These are phyloP conservation scores for Eueides isabella DNA, from an alignment of 1,140 invertebrate genomes.

Conservation along the genomic window DNA sequence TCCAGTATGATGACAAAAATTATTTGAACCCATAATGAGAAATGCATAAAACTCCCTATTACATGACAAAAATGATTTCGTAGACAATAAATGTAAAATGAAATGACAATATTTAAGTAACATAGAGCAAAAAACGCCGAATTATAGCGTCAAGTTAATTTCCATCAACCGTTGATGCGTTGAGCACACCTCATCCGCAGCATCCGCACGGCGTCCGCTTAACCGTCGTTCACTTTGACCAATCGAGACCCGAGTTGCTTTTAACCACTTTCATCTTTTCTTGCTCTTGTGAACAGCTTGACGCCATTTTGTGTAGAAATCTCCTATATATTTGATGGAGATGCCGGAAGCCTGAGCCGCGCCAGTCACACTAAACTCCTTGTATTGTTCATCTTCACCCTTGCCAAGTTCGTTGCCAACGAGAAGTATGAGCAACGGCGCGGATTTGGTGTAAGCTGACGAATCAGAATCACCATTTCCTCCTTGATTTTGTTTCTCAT, in stretches of 20 bases:
- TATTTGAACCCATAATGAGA: conserved; percentile 29
- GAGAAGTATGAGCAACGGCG: conserved; percentile 66
- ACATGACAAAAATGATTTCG: background rate
- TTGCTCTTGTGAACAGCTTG: conserved; percentile 70
- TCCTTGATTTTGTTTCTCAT: conserved; percentile 63
- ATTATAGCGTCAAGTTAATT: conserved; percentile 30
- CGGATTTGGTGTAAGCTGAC: conserved; percentile 55
- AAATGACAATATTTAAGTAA: conserved; percentile 31
- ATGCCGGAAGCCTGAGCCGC: conserved; percentile 73
- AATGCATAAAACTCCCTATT: conserved; percentile 26
- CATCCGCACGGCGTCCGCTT: conserved; percentile 9
- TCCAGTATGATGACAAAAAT: conserved; percentile 21
- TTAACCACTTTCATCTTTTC: conserved; percentile 70
- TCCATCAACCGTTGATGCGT: conserved; percentile 37
- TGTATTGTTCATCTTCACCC: conserved; percentile 61
- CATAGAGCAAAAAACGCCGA: conserved; percentile 9
- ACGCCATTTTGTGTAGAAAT: conserved; percentile 78
- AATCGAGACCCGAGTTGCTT: conserved; percentile 52
- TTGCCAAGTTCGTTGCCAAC: conserved; percentile 63
- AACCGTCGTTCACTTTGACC: conserved; percentile 44
- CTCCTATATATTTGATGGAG: conserved; percentile 70
- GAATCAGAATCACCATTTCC: conserved; percentile 68
- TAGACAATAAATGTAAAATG: conserved; percentile 22
- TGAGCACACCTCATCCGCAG: conserved; percentile 23
- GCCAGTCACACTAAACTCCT: conserved; percentile 72